These are phyloP conservation scores for Caenorhabditis latens DNA, from an alignment of 1,140 invertebrate species.

Conservation along the genomic window DNA sequence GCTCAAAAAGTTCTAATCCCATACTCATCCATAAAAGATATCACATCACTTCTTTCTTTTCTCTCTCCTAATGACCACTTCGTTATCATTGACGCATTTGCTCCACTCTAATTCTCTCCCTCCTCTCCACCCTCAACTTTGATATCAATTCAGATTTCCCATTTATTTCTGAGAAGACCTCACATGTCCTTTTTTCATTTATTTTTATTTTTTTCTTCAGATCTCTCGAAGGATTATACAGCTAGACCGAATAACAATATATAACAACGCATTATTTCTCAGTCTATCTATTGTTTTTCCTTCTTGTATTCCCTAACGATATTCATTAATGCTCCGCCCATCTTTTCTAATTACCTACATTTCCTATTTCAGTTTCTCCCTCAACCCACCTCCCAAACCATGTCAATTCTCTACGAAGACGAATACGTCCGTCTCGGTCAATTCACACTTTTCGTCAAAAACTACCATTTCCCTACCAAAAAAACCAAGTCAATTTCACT, in stretches of 20 bases:
- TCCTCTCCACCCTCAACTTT: not conserved
- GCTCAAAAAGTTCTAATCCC: slow-evolving; percentile 1
- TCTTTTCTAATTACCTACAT: not conserved
- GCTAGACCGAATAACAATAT: not conserved
- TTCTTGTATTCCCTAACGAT: not conserved
- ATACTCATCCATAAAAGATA: not conserved
- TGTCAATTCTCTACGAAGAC: slow-evolving; percentile 52
- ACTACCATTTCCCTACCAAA: slow-evolving; percentile 58
- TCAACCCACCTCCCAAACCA: not conserved
- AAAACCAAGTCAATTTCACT: slow-evolving; percentile 39
- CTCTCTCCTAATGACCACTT: not conserved
- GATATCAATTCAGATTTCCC: no score
- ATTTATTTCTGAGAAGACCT: not conserved
- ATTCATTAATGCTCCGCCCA: not conserved
- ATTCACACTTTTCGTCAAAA: slow-evolving; percentile 49
- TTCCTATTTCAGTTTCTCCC: slow-evolving; percentile 33
- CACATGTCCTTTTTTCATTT: slow-evolving; percentile 4
- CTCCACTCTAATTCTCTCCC: not conserved
- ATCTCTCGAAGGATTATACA: not conserved
- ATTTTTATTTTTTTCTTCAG: not conserved
- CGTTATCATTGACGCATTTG: slow-evolving; percentile 25
- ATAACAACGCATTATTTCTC: not conserved
- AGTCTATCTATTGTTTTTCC: not conserved
- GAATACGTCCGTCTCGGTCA: slow-evolving; percentile 54
- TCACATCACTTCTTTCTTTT: not conserved